Percentiles rank a stretch among this genome's conserved stretches.
Evolutionary conservation across 2,797 vertebrate genomes (phyloP).

Genomic region (Acanthis flammea): DNA sequence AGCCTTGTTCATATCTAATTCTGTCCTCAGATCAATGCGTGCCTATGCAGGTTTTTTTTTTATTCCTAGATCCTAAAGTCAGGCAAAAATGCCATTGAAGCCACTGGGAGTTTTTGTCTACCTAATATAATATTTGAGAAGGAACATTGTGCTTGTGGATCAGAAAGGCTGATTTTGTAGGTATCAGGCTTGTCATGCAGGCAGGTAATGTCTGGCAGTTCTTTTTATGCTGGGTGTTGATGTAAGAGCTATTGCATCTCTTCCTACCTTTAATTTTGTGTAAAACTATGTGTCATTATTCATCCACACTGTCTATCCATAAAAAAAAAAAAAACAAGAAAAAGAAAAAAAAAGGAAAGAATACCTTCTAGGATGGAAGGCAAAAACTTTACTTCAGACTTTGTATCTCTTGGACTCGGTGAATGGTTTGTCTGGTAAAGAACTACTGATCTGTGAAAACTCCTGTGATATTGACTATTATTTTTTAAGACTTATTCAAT

Average conservation of each 20-base stretch:
- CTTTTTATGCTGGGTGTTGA: not conserved
- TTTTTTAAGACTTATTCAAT: not conserved
- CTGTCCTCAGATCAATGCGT: not conserved
- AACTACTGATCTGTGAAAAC: not conserved
- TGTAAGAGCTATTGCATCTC: not conserved
- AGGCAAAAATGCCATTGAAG: not conserved
- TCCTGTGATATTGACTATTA: not conserved
- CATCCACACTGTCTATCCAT: fast-evolving
- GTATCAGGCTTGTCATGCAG: not conserved
- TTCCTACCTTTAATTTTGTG: not conserved
- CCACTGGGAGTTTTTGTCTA: not conserved
- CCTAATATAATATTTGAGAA: not conserved
- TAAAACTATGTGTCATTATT: not conserved
- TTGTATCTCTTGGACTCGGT: not conserved
- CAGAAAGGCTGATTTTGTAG: not conserved
- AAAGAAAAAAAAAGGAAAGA: fast-evolving
- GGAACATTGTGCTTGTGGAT: not conserved
- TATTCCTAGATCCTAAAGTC: not conserved
- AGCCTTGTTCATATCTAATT: not conserved
- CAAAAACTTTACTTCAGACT: not conserved
- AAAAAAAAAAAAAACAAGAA: too few species aligned
- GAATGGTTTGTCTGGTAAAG: not conserved
- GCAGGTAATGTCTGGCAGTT: not conserved
- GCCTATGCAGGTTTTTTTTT: not conserved
- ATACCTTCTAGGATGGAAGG: not conserved